Evolutionary conservation across 2,888 invertebrate genomes (phyloP), one percentile per base, ranked within the genome.

Genomic region (Agrotis exclamationis): DNA sequence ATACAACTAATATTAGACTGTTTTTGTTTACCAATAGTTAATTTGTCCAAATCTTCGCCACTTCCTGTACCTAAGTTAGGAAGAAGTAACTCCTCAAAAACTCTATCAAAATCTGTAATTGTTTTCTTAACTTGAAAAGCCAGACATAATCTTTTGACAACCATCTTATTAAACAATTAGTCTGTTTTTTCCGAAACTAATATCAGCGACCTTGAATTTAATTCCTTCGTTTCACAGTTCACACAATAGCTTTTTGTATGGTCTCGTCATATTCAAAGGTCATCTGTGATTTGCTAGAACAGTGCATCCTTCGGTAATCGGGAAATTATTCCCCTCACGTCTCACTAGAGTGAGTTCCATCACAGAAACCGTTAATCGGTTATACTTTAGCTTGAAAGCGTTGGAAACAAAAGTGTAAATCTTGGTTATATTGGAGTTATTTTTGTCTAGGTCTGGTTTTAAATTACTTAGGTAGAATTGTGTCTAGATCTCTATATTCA

Each of bases 241-340:
- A 53, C 14, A 74, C 45, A 48, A 53, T 76, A 45, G n/a, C 24
- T 50, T 33, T 22, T 76, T 58, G 47, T 48, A 48, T 20, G 48
- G 48, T 54, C 53, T 45, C 78, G 59, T 59, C 58, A 58, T 22
- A 77, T 70, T 53, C 14, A 63, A 62, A 62, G 57, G 62, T 50
- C 71, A 58, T 33, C 51, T 22, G 16, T 1, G 13, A 18, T 20
- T 28, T 44, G 16, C 20, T 58, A 20, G 53, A 24, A 62, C 71
- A 58, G 22, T 44, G 78, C 53, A 58, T 62, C 62, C 62, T 77
- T 71, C 63, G 14, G 45, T 69, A 50, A 51, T 54, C 48, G 16
- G 58, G 53, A 65, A 56, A 60, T 60, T 64, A 76, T 79, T 56
- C 73, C n/a, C 9, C 22, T 60, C 79, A 72, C 79, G 79, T 78